Evolutionary conservation across 2,888 invertebrate genomes (phyloP).

Genomic region (Philhelius pedissequus): DNA sequence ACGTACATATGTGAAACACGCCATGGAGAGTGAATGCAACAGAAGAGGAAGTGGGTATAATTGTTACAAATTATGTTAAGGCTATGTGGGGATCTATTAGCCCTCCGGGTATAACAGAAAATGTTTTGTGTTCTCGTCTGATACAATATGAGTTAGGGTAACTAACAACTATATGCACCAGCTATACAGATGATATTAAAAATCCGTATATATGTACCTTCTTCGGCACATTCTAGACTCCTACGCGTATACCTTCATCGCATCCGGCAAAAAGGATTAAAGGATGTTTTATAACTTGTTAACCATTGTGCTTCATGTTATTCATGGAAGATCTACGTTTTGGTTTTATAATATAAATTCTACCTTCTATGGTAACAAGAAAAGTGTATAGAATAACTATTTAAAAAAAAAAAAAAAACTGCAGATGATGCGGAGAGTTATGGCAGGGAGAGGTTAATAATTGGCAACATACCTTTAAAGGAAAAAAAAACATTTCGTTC

Average conservation of each 20-base stretch:
- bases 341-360: not conserved
- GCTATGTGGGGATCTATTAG: slow-evolving; percentile 57
- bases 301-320: slow-evolving; percentile 36
- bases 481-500: too few relatives aligned
- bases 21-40: not conserved
- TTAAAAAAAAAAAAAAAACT: too few relatives aligned
- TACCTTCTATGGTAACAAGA: not conserved
- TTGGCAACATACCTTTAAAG: not conserved
- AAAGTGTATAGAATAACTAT: not conserved
- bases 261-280: slow-evolving; percentile 41
- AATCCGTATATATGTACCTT: too few relatives aligned
- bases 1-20: not conserved
- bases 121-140: not conserved
- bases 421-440: not conserved
- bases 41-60: slow-evolving; percentile 17
- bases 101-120: slow-evolving; percentile 42
- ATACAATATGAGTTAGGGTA: not conserved
- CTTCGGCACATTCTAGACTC: not conserved
- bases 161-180: not conserved
- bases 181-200: too few relatives aligned
- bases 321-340: not conserved
- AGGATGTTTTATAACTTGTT: slow-evolving; percentile 48
- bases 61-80: slow-evolving; percentile 60
- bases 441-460: too few relatives aligned
- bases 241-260: not conserved